Evolutionary conservation across 2,888 invertebrate species (phyloP).

Genomic region (Prionchulus punctatus): DNA sequence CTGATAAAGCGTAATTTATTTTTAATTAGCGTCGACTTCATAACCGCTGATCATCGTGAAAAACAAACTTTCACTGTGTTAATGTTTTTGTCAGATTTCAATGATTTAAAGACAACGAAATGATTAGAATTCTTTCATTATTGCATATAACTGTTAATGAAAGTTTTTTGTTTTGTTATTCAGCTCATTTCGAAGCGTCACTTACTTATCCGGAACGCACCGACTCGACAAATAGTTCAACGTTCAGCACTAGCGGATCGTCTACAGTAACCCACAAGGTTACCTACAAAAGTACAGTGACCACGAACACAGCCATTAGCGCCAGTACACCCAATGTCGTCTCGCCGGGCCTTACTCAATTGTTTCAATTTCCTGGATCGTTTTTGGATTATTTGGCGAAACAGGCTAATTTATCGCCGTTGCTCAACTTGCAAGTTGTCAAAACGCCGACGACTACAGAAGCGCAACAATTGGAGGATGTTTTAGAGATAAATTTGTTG

Average conservation of each 20-base stretch:
- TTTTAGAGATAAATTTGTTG: not conserved
- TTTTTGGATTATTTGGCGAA: too few species aligned
- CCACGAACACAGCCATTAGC: conserved; percentile 8
- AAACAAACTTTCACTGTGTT: too few species aligned
- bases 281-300: conserved; percentile 11
- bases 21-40: too few species aligned
- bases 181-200: conserved; percentile 13
- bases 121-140: too few species aligned
- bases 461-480: conserved; percentile 11
- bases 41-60: too few species aligned
- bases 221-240: not conserved
- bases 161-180: too few species aligned
- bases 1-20: too few species aligned
- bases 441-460: conserved; percentile 10
- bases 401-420: not conserved
- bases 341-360: conserved; percentile 17
- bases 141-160: too few species aligned
- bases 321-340: conserved; percentile 2
- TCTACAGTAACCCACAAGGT: conserved; percentile 7
- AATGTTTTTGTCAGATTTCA: too few species aligned
- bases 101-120: too few species aligned
- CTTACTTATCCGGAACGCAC: conserved; percentile 11
- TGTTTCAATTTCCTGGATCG: conserved; percentile 30
- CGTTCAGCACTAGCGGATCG: not conserved
- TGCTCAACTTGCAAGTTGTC: conserved; percentile 5